Evolutionary conservation across 2,888 invertebrate species (phyloP).

Genomic region (Sarcophaga rosellei): DNA sequence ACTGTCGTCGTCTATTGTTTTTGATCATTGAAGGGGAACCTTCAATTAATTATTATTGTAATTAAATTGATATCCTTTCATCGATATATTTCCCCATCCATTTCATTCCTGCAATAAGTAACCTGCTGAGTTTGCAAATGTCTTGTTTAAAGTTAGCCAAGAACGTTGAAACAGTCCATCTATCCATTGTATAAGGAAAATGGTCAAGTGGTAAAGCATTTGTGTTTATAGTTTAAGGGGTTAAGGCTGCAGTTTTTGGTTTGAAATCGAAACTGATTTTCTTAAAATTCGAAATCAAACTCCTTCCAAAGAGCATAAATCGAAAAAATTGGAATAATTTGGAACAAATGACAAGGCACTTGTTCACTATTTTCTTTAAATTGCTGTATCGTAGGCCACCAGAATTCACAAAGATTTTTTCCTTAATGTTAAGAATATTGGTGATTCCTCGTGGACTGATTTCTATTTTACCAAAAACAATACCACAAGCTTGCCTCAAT

Average conservation of each 20-base stretch:
- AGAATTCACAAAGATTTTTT: too few relatives aligned
- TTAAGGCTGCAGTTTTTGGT: neutral
- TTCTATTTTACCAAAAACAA: too few relatives aligned
- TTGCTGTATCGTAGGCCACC: too few relatives aligned
- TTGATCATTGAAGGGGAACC: constrained; percentile 67
- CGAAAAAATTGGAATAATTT: too few relatives aligned
- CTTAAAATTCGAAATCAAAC: too few relatives aligned
- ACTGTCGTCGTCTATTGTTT: constrained; percentile 56
- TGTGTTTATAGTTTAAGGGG: neutral
- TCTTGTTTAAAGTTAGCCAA: neutral
- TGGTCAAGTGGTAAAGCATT: neutral
- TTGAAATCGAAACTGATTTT: too few relatives aligned
- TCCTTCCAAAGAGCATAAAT: too few relatives aligned
- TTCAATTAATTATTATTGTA: constrained; percentile 72
- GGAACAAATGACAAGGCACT: too few relatives aligned
- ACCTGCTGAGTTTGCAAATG: constrained; percentile 14
- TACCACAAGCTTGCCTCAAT: too few relatives aligned
- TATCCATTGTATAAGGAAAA: neutral
- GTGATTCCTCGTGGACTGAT: too few relatives aligned
- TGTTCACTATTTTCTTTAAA: too few relatives aligned
- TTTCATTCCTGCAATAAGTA: constrained; percentile 3
- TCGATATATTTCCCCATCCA: neutral
- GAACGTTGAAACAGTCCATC: neutral
- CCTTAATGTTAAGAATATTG: too few relatives aligned
- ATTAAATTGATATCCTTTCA: constrained; percentile 69